phyloP scores from a whole-genome alignment of 2,888 invertebrate genomes.

The Nomada ruficornis region DNA sequence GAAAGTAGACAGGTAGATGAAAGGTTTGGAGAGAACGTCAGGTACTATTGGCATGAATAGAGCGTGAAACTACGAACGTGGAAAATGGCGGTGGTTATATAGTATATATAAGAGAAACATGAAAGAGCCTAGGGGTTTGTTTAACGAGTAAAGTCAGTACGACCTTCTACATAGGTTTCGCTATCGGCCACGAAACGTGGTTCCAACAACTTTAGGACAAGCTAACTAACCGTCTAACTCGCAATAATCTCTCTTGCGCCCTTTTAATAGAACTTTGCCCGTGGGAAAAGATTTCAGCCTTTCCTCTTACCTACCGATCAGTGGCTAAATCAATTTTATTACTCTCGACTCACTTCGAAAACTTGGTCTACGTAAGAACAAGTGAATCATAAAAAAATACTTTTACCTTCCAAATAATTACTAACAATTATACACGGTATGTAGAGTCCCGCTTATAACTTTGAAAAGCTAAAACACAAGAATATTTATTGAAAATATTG shows the following conservation, averaged over 20 bases:
- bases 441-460: no score
- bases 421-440: no score
- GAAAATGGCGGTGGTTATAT: slow-evolving; percentile 52
- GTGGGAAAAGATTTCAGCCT: slow-evolving; percentile 12
- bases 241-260: slow-evolving; percentile 73
- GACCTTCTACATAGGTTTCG: slow-evolving; percentile 50
- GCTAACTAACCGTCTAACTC: slow-evolving; percentile 77
- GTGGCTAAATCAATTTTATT: background rate
- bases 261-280: slow-evolving; percentile 68
- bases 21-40: slow-evolving; percentile 36
- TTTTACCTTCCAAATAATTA: background rate
- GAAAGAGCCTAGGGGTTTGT: slow-evolving; percentile 75
- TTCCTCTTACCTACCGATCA: background rate
- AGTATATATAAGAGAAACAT: slow-evolving; percentile 58
- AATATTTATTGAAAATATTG: no score
- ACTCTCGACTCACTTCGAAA: background rate
- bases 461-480: no score
- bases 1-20: background rate
- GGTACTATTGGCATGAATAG: slow-evolving; percentile 3
- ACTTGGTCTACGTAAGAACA: background rate
- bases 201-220: slow-evolving; percentile 75
- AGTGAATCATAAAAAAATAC: background rate
- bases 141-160: slow-evolving; percentile 79
- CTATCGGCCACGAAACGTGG: slow-evolving; percentile 65
- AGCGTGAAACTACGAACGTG: slow-evolving; percentile 34